Evolutionary conservation across 2,797 vertebrate species (phyloP).

Genomic region (Odontamblyopus lacepedii): DNA sequence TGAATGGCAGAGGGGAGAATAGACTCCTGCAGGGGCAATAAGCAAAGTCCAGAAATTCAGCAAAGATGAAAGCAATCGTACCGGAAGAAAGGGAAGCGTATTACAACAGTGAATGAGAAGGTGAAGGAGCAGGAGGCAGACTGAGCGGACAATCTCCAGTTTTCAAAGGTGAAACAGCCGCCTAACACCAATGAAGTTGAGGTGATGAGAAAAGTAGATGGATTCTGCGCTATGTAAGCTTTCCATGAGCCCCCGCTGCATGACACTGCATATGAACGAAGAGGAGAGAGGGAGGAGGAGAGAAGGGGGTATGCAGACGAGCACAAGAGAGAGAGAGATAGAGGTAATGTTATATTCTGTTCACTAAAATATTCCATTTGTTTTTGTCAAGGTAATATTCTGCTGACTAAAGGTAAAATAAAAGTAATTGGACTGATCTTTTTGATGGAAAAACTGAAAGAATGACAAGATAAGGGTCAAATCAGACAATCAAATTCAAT

Average conservation of each 20-base stretch:
- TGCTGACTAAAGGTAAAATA: too few species aligned
- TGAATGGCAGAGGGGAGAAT: conserved; percentile 14
- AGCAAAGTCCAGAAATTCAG: conserved; percentile 20
- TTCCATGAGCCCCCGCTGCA: conserved; percentile 17
- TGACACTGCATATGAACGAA: conserved; percentile 13
- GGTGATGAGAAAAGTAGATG: conserved; percentile 5
- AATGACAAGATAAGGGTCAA: too few species aligned
- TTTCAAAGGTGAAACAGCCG: conserved; percentile 6
- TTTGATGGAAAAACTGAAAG: too few species aligned
- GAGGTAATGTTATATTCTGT: too few species aligned
- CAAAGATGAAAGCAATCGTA: conserved; percentile 9
- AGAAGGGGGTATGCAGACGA: too few species aligned
- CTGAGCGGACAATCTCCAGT: conserved; percentile 6
- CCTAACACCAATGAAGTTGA: conserved; percentile 4
- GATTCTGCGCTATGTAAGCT: not conserved
- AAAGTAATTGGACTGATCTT: too few species aligned
- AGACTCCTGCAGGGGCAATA: conserved; percentile 19
- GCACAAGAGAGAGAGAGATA: too few species aligned
- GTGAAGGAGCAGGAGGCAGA: conserved; percentile 2
- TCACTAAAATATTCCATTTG: too few species aligned
- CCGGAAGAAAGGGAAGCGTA: conserved; percentile 19
- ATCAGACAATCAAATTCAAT: too few species aligned
- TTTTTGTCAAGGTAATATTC: too few species aligned
- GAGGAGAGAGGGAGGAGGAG: not conserved
- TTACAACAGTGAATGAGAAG: conserved; percentile 17